Conservation (phyloP, 2,888 invertebrate genomes). For the Fabriciana adippe region DNA sequence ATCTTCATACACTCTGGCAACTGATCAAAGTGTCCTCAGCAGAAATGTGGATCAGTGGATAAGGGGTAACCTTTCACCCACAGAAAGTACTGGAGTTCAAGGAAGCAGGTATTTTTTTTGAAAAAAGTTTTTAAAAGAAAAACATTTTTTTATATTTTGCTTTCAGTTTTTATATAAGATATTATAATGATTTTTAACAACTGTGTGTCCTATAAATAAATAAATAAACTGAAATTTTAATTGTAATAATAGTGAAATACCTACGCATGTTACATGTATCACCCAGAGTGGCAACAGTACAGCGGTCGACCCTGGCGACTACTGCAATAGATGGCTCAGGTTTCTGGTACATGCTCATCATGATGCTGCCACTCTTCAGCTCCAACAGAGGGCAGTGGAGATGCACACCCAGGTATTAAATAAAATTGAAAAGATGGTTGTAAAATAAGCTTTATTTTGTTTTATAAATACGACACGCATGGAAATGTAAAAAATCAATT, state of each 20-base stretch:
- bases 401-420: conserved; percentile 56
- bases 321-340: conserved; percentile 37
- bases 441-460: too few relatives aligned
- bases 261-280: neutral
- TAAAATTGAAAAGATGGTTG: too few relatives aligned
- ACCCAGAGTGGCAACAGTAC: conserved; percentile 46
- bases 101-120: conserved; percentile 48
- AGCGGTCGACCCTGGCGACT: conserved; percentile 46
- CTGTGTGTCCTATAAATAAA: too few relatives aligned
- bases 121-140: too few relatives aligned
- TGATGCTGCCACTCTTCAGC: conserved; percentile 59
- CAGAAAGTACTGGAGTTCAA: conserved; percentile 47
- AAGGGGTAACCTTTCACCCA: conserved; percentile 42
- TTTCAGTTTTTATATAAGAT: too few relatives aligned
- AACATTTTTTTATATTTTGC: too few relatives aligned
- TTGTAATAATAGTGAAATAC: neutral
- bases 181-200: too few relatives aligned
- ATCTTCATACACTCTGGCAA: conserved; percentile 43
- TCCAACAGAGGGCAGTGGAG: conserved; percentile 49
- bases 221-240: too few relatives aligned
- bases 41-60: conserved; percentile 58
- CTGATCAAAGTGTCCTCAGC: conserved; percentile 52
- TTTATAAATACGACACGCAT: too few relatives aligned
- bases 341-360: conserved; percentile 58
- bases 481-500: too few relatives aligned